These are phyloP conservation scores for Tiliqua scincoides DNA, from an alignment of 2,113 vertebrate genomes.

Conservation along the genomic window DNA sequence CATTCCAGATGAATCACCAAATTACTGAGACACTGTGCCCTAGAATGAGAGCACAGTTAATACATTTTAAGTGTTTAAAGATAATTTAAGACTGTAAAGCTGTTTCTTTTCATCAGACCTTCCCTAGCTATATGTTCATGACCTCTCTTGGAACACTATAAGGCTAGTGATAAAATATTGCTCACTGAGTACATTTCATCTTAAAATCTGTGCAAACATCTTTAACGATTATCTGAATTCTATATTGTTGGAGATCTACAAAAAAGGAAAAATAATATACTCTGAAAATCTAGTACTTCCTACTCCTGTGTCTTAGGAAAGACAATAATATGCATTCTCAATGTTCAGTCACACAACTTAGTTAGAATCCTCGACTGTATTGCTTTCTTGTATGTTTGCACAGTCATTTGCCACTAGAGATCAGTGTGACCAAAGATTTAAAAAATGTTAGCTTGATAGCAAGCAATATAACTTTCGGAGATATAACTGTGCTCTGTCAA, in stretches of 20 bases:
- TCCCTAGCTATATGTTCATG: not conserved
- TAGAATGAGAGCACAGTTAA: constrained; percentile 72
- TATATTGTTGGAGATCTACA: not conserved
- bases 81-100: not conserved
- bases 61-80: constrained; percentile 38
- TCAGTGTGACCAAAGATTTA: constrained; percentile 74
- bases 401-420: constrained; percentile 69
- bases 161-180: not conserved
- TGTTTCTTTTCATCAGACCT: not conserved
- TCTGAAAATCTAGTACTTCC: not conserved
- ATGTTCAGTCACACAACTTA: not conserved
- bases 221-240: not conserved
- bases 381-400: constrained; percentile 32
- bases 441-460: constrained; percentile 18
- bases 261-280: not conserved
- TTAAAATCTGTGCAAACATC: not conserved
- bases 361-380: not conserved
- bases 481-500: constrained; percentile 51
- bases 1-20: constrained; percentile 81
- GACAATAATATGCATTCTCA: not conserved
- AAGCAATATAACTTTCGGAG: constrained; percentile 36
- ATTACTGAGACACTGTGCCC: constrained; percentile 78
- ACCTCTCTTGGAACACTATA: not conserved
- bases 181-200: not conserved
- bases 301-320: not conserved